Evolutionary conservation across 2,113 vertebrate genomes (phyloP).

Genomic region (Bambusicola thoracicus): DNA sequence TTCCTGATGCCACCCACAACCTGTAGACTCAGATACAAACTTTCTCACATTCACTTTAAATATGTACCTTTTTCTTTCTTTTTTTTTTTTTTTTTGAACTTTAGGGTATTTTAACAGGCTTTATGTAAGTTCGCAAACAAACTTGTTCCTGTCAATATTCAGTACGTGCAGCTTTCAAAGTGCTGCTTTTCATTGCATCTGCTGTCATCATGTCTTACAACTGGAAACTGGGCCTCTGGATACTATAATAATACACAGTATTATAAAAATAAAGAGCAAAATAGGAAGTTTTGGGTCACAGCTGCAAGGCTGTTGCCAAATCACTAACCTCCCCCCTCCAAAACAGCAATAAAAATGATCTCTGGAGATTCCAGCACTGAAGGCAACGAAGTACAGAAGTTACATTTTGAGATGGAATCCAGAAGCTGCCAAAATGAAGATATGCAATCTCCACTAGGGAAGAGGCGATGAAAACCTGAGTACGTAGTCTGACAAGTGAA

Average conservation of each 20-base stretch:
- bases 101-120: neutral
- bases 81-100: neutral
- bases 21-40: neutral
- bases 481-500: slow-evolving; percentile 67
- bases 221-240: slow-evolving; percentile 35
- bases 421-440: slow-evolving; percentile 70
- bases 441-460: slow-evolving; percentile 64
- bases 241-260: slow-evolving; percentile 9
- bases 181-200: slow-evolving; percentile 48
- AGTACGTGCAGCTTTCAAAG: slow-evolving; percentile 31
- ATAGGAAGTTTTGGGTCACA: slow-evolving; percentile 51
- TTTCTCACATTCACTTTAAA: neutral
- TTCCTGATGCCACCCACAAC: neutral
- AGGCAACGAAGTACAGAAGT: slow-evolving; percentile 63
- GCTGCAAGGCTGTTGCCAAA: slow-evolving; percentile 49
- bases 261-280: slow-evolving; percentile 42
- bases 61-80: neutral
- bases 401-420: slow-evolving; percentile 64
- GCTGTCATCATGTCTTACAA: slow-evolving; percentile 29
- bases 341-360: slow-evolving; percentile 60
- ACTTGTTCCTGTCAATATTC: slow-evolving; percentile 25
- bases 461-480: slow-evolving; percentile 60
- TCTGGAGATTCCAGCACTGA: slow-evolving; percentile 51
- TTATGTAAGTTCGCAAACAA: slow-evolving; percentile 15
- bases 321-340: slow-evolving; percentile 17